phyloP scores from a whole-genome alignment of 2,797 vertebrate genomes.

The Cryptoblepharus egeriae region DNA sequence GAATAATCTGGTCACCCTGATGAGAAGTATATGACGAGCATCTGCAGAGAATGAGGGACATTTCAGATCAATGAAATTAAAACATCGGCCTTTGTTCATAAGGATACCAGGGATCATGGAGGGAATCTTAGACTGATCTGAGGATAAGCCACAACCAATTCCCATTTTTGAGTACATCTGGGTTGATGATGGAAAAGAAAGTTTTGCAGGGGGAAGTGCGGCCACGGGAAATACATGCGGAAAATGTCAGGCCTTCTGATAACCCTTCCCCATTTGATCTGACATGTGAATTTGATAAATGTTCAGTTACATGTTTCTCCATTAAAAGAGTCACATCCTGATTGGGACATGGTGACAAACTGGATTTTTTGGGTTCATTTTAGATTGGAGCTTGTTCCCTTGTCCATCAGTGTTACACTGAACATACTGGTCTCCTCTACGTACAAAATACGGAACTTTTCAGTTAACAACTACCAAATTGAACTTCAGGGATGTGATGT shows the following conservation, averaged over 20 bases:
- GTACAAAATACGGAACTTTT: conserved; percentile 43
- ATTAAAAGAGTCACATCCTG: not conserved
- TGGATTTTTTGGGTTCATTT: conserved; percentile 7
- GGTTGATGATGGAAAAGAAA: no score
- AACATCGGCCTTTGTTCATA: no score
- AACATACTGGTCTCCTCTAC: conserved; percentile 44
- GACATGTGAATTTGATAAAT: not conserved
- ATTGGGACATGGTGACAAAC: not conserved
- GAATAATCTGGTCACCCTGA: no score
- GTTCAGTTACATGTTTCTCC: not conserved
- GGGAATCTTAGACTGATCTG: no score
- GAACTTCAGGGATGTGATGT: conserved; percentile 51
- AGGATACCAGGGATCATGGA: no score
- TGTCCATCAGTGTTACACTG: conserved; percentile 38
- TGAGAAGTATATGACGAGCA: no score
- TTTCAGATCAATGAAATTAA: no score
- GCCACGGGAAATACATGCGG: no score
- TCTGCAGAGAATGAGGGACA: no score
- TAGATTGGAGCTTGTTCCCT: conserved; percentile 52
- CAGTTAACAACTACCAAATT: conserved; percentile 33
- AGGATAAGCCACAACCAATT: no score
- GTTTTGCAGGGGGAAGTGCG: no score
- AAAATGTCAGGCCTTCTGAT: not conserved
- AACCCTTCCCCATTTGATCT: not conserved
- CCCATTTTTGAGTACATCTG: no score